Base-by-base conservation (phyloP, 2,113 vertebrate species). In the Hippocampus mohnikei region DNA sequence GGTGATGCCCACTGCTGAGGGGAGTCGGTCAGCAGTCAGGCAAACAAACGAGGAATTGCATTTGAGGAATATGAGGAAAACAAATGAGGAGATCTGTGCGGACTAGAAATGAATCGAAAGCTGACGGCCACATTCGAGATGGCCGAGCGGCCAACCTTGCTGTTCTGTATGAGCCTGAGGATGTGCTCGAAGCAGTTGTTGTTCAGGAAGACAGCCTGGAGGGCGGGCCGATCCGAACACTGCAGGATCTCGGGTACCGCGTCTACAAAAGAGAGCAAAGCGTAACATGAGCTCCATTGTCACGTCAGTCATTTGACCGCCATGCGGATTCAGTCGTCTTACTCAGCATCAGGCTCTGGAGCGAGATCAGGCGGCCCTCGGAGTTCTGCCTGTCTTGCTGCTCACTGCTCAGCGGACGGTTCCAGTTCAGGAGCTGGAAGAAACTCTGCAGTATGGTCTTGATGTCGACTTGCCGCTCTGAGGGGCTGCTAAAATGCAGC, bases 101-200 rank as follows among this genome's bases (percentile, higher is more conserved):
- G 18, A 53, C 48, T 9, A 50, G 46, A 52, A 23, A 67, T 67
- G 48, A 37, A 67, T 53, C 29, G 60, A 41, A 55, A 58, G 48
- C 59, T 80, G 67, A 71, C 20, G 29, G 15, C 42, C 50, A 79
- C 8, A 53, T 42, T 59, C 50, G 3, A 53, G 58, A 79, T 12
- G 3, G 66, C 66, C 70, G 40, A 18, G 27, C 48, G 29, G 53
- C 89, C 82, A 82, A 99, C 97, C 96, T 97, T 98, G 93, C 96
- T 98, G 92, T 98, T 98, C 73, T 98, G 97, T 80, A 98, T 94
- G 70, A 99, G 95, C 18, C 96, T 91, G 53, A 94, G 94, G 84
- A 99, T 96, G 88, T 99, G 97, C 82, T 99, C 97, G 6, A 98
- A 99, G 90, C 97, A 99, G 88, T 99, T 98, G 89, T 97, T 99